Base-by-base conservation (phyloP, 2,797 vertebrate genomes). In the Cynopterus sphinx region DNA sequence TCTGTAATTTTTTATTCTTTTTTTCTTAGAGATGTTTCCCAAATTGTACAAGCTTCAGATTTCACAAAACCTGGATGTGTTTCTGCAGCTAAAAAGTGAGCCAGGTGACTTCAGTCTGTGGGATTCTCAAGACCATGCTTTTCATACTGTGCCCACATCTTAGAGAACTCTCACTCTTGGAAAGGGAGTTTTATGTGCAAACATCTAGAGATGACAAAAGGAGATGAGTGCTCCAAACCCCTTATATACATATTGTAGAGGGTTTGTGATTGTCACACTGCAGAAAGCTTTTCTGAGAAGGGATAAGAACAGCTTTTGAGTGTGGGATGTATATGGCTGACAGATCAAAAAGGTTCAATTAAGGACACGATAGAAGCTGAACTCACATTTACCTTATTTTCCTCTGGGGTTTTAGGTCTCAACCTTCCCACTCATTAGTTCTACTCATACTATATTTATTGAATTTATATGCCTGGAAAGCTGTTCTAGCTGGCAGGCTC, bases 401-500 rank as follows among this genome's bases (percentile, higher is more conserved):
- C 82, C 92, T 92, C 74, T 94, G 49, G 53, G 63, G 85, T 86
- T 95, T 94, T 88, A 92, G 92, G 51, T 81, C 97, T 95, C 68
- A 82, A 75, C 73, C 94, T 96, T 68, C 84, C n/a, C 31, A 87
- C 68, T 91, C 90, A 95, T 43, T 91, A 84, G 57, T 95, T 95
- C 93, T 91, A 71, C 5, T 94, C 53, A 67, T 90, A 93, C 68
- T 70, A 77, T 96, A 86, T 94, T 95, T 95, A 93, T 84, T 41
- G 78, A 94, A 84, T 84, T 70, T 89, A 91, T 70, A 81, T 90
- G 26, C 87, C 82, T 98, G 84, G 67, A 96, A 91, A 94, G 93
- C 57, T 97, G 43, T 95, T 95, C 92, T 96, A 96, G 96, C 82
- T 65, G 94, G 71, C 93, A 92, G 94, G 16, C 24, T 94, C 74